These are phyloP conservation scores for Cisticola juncidis DNA, from an alignment of 2,113 vertebrate genomes.

Conservation along the genomic window DNA sequence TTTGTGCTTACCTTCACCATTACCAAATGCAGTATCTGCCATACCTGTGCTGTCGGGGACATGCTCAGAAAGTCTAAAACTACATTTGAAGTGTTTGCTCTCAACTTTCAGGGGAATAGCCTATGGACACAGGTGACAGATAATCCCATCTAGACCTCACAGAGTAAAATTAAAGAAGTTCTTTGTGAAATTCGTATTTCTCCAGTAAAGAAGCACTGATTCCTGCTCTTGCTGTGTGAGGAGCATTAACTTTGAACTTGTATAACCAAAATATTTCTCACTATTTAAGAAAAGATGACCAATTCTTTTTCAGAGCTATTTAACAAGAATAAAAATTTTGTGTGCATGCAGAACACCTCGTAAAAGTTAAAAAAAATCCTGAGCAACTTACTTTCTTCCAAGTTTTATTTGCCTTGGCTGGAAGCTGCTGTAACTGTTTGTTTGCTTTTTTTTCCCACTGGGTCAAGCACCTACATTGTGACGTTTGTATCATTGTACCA, in stretches of 20 bases:
- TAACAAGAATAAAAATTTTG: background rate
- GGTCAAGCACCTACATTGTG: slow-evolving; percentile 3
- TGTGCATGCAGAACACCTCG: background rate
- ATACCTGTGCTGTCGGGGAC: background rate
- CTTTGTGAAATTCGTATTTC: background rate
- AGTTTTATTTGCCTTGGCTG: slow-evolving; percentile 26
- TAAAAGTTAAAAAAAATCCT: background rate
- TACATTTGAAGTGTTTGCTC: background rate
- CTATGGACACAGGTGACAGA: background rate
- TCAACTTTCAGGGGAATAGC: background rate
- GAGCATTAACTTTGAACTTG: background rate
- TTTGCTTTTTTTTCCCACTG: background rate
- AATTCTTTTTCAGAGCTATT: background rate
- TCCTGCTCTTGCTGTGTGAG: background rate
- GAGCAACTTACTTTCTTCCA: background rate
- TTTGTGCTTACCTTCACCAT: background rate
- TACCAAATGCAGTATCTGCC: background rate
- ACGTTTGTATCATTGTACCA: background rate
- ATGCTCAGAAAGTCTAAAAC: background rate
- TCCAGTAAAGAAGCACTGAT: background rate
- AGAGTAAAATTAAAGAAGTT: background rate
- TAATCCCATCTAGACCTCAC: background rate
- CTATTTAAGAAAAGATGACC: background rate
- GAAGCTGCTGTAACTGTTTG: background rate
- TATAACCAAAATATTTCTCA: background rate